Base-by-base conservation (phyloP, 1,140 invertebrate genomes). In the Rhizoglyphus robini region DNA sequence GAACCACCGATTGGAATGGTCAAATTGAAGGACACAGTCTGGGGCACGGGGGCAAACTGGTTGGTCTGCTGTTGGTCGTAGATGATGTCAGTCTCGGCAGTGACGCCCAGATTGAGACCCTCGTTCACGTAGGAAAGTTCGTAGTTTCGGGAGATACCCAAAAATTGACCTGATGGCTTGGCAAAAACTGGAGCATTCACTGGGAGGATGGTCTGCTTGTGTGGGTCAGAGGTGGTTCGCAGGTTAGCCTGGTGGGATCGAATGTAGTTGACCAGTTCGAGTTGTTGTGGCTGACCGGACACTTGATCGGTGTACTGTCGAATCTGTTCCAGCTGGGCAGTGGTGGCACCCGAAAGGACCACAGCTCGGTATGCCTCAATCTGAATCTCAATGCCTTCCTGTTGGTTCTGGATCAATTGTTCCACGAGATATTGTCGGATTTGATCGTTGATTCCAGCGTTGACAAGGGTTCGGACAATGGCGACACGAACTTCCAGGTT, bases 191-290 rank as follows among this genome's bases (percentile, higher is more conserved):
- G 65, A 13, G 62, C 65, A 4, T 38, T 27, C 65, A 41, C n/a
- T 13, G 65, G 65, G 61, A 66, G 30, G 65, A 66, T 38, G 20
- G 36, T 8, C 25, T 31, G 62, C 23, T 66, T 68, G n/a, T 66
- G 31, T 13, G 36, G 18, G 57, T 66, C 65, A 4, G 32, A 38
- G 2, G 65, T 32, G 30, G 61, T 34, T n/a, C 65, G 62, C 8
- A 66, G 30, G 31, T 66, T 66, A 1, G 36, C 46, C 29, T 66
- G 65, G 36, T 66, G 65, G 1, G 63, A 66, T 15, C 31, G 25
- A 66, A 66, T 27, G 47, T 63, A 66, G 23, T 66, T 65, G 4
- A 65, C 18, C n/a, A 66, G 15, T 4, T 66, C 32, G 4, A 23
- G 20, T 15, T 68, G 11, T 15, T 29, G 23, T 18, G 1, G n/a